Evolutionary conservation across 2,888 invertebrate species (phyloP).

Genomic region (Drosophila leonis): DNA sequence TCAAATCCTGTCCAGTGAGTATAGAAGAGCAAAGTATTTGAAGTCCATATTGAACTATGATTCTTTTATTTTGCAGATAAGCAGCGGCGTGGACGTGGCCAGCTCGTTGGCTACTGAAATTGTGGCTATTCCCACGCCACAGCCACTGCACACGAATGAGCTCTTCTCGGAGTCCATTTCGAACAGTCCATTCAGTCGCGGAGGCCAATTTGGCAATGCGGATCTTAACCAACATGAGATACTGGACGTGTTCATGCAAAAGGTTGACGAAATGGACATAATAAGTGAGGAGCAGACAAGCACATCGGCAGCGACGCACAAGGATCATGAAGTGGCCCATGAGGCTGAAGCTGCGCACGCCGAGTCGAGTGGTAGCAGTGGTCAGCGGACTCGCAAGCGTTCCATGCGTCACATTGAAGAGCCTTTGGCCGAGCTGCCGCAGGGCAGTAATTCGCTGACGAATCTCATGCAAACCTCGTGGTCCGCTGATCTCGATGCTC

Average conservation of each 20-base stretch:
- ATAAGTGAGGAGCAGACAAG: slow-evolving; percentile 84
- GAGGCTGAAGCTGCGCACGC: slow-evolving; percentile 18
- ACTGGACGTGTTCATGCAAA: slow-evolving; percentile 84
- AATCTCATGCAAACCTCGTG: slow-evolving; percentile 84
- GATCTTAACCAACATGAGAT: slow-evolving; percentile 82
- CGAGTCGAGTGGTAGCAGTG: slow-evolving; percentile 7
- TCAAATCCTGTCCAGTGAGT: slow-evolving; percentile 90
- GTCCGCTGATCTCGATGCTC: slow-evolving; percentile 76
- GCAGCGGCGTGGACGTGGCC: slow-evolving; percentile 92
- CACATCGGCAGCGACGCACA: not conserved
- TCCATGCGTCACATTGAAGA: slow-evolving; percentile 52
- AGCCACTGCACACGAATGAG: slow-evolving; percentile 83
- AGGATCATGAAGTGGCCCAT: not conserved
- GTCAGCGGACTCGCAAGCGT: slow-evolving; percentile 41
- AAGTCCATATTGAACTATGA: not conserved
- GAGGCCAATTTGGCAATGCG: slow-evolving; percentile 78
- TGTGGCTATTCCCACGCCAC: slow-evolving; percentile 82
- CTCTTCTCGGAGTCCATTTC: slow-evolving; percentile 84
- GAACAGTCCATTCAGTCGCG: slow-evolving; percentile 83
- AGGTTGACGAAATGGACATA: slow-evolving; percentile 85
- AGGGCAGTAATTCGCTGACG: slow-evolving; percentile 79
- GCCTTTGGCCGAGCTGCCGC: slow-evolving; percentile 36
- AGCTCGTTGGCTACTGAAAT: slow-evolving; percentile 87
- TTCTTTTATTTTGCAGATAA: slow-evolving; percentile 84
- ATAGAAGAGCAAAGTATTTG: not conserved